Evolutionary conservation across 2,888 invertebrate species (phyloP).

Genomic region (Heteropelma amictum): DNA sequence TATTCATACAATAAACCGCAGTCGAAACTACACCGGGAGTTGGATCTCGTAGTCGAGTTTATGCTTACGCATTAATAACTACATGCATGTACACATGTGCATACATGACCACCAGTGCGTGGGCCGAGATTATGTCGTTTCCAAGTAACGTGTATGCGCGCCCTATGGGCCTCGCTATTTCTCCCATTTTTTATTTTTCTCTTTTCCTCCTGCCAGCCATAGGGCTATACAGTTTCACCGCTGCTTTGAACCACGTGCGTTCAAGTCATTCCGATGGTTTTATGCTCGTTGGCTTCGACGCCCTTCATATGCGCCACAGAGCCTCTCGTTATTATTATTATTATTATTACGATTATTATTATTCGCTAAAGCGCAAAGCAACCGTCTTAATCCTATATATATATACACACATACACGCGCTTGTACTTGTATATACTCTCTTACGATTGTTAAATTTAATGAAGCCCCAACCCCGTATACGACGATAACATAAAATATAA

Average conservation of each 20-base stretch:
- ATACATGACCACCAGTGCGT: slow-evolving; percentile 37
- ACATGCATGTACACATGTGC: slow-evolving; percentile 19
- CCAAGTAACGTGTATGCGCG: slow-evolving; percentile 65
- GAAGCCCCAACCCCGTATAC: slow-evolving; percentile 21
- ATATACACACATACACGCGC: background rate
- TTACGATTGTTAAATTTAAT: slow-evolving; percentile 42
- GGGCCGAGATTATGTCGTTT: slow-evolving; percentile 71
- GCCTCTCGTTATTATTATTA: slow-evolving; percentile 3
- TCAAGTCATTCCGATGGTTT: slow-evolving; percentile 41
- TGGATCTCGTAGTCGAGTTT: slow-evolving; percentile 3
- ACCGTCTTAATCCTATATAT: background rate
- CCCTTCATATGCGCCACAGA: slow-evolving; percentile 18
- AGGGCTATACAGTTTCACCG: slow-evolving; percentile 10
- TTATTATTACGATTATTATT: slow-evolving; percentile 20
- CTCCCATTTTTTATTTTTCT: background rate
- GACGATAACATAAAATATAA: slow-evolving; percentile 31
- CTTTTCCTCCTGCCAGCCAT: background rate
- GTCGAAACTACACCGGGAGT: background rate
- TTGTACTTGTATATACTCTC: slow-evolving; percentile 17
- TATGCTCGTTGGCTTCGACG: slow-evolving; percentile 45
- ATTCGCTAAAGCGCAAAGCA: background rate
- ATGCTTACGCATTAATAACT: slow-evolving; percentile 47
- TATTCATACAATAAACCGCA: too few relatives aligned
- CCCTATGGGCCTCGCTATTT: slow-evolving; percentile 31
- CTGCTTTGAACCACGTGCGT: slow-evolving; percentile 54